Percentiles rank a stretch among this genome's conserved stretches.
These are phyloP conservation scores for Anneissia japonica DNA, from an alignment of 35 echinoderm and acorn worm genomes.

Conservation along the genomic window DNA sequence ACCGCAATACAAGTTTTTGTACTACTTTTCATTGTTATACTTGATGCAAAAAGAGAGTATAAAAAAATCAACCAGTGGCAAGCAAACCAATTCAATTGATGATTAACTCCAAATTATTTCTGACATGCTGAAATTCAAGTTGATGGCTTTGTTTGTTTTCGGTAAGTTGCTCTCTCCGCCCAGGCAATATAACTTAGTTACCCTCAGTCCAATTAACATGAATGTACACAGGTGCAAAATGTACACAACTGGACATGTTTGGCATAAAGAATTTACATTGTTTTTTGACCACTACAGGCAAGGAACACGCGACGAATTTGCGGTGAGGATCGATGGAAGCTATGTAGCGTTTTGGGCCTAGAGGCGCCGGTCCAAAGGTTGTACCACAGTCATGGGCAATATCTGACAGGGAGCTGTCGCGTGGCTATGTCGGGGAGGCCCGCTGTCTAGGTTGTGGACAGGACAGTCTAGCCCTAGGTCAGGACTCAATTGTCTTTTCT, in stretches of 20 bases:
- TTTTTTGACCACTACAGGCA: not conserved
- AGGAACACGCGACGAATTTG: slow-evolving; percentile 1
- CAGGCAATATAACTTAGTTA: not conserved
- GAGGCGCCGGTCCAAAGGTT: not conserved
- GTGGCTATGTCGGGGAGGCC: not conserved
- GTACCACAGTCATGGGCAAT: not conserved
- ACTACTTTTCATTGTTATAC: not conserved
- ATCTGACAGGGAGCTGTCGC: not conserved
- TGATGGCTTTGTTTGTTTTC: not conserved
- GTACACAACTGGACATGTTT: not conserved
- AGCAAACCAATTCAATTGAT: not conserved
- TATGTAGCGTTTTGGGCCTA: not conserved
- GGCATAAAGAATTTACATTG: not conserved
- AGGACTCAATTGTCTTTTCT: not conserved
- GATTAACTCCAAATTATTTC: not conserved
- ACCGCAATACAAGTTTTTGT: not conserved
- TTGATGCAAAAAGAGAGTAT: not conserved
- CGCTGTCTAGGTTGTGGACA: not conserved
- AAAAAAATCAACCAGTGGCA: too few species aligned
- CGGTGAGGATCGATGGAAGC: not conserved
- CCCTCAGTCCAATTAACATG: not conserved
- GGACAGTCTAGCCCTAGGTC: not conserved
- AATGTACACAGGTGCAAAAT: not conserved
- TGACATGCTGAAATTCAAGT: not conserved
- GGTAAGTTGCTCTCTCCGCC: not conserved